A percentile compares a stretch with the other conserved stretches of the same genome.
These are phyloP conservation scores for Trichopria drosophilae DNA, from an alignment of 2,888 invertebrate genomes.

Conservation along the genomic window DNA sequence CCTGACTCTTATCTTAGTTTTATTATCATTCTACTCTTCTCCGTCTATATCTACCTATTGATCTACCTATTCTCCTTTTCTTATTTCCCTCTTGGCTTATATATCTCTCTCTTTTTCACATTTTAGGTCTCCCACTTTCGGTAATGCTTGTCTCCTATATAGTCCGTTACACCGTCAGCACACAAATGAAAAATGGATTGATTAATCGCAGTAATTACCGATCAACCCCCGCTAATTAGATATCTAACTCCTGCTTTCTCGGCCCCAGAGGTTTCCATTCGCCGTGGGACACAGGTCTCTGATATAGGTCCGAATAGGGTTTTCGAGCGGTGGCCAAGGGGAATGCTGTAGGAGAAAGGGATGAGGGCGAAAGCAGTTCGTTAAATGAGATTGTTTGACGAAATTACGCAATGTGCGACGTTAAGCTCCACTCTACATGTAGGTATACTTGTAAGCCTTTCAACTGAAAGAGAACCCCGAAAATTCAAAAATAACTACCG, in stretches of 20 bases:
- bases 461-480: too few relatives aligned
- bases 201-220: conserved; percentile 65
- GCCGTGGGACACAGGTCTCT: conserved; percentile 43
- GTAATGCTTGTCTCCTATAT: too few relatives aligned
- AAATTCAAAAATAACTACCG: too few relatives aligned
- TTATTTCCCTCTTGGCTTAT: conserved; percentile 22
- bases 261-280: conserved; percentile 49
- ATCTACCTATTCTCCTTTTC: conserved; percentile 16
- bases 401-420: conserved; percentile 48
- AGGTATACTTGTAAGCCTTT: too few relatives aligned
- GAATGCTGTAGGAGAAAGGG: conserved; percentile 36
- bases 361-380: conserved; percentile 41
- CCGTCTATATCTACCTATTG: conserved; percentile 22
- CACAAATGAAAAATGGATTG: conserved; percentile 62
- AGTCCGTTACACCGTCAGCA: too few relatives aligned
- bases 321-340: conserved; percentile 37
- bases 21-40: conserved; percentile 8
- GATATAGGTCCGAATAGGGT: too few relatives aligned
- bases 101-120: conserved; percentile 26
- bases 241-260: conserved; percentile 55
- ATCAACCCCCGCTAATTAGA: conserved; percentile 60
- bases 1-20: conserved; percentile 12
- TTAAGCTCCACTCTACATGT: too few relatives aligned
- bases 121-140: conserved; percentile 27
- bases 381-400: conserved; percentile 57